Evolutionary conservation across 2,888 invertebrate genomes (phyloP).

Genomic region (Amblyjoppa fuscipennis): DNA sequence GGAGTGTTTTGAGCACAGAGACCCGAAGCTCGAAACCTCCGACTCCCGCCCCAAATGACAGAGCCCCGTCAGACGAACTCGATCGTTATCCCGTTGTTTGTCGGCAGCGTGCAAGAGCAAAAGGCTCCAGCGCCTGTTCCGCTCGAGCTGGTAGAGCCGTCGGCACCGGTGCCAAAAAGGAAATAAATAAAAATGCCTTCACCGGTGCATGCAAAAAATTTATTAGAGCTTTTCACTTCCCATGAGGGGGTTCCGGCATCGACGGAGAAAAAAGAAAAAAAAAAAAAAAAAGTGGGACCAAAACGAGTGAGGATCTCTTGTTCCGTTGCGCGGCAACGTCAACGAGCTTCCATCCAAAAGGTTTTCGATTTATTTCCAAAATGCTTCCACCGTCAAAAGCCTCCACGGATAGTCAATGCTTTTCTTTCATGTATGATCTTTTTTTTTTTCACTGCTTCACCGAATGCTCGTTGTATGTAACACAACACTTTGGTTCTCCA

Average conservation of each 20-base stretch:
- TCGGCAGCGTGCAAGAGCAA: slow-evolving; percentile 44
- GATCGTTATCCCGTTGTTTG: slow-evolving; percentile 61
- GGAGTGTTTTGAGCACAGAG: background rate
- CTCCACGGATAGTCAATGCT: slow-evolving; percentile 25
- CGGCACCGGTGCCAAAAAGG: slow-evolving; percentile 1
- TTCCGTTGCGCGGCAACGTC: slow-evolving; percentile 4
- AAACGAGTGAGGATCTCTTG: background rate
- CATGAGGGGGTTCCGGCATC: slow-evolving; percentile 2
- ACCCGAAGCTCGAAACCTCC: slow-evolving; percentile 39
- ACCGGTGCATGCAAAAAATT: slow-evolving; percentile 13
- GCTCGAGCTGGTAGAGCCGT: slow-evolving; percentile 9
- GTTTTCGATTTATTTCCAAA: slow-evolving; percentile 44
- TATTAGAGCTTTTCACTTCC: slow-evolving; percentile 35
- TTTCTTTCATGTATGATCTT: slow-evolving; percentile 31
- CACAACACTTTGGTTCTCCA: background rate
- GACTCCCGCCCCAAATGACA: slow-evolving; percentile 50
- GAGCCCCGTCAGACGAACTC: slow-evolving; percentile 48
- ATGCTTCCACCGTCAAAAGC: slow-evolving; percentile 30
- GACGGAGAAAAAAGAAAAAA: slow-evolving; percentile 18
- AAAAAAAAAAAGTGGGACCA: slow-evolving; percentile 6
- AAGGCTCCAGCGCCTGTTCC: slow-evolving; percentile 12
- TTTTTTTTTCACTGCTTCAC: slow-evolving; percentile 22
- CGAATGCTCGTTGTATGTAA: slow-evolving; percentile 1
- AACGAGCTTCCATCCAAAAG: background rate
- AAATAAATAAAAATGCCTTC: slow-evolving; percentile 8